Base-by-base conservation (phyloP, 2,113 vertebrate genomes). In the Antechinus flavipes region DNA sequence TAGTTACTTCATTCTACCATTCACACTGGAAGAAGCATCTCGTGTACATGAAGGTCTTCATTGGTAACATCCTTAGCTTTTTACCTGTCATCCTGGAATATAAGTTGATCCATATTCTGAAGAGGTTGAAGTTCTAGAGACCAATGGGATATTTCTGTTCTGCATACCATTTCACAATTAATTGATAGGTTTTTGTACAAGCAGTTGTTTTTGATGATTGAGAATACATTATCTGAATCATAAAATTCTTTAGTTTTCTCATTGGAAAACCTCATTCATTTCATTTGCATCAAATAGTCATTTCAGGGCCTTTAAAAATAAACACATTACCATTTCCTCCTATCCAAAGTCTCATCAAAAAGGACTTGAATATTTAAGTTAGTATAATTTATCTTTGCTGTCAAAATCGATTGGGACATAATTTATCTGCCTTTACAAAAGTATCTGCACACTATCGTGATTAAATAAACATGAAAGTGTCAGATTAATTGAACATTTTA, bases 391-490 rank as follows among this genome's bases (percentile, higher is more conserved):
- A 12, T 91, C 93, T 94, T 96, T 95, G 35, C 92, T 96, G 92
- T 96, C 93, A 95, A 50, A 93, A 25, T 95, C 47, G 58, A 91
- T 95, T 96, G 95, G 52, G 89, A 2, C 92, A n/a, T 53, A 96
- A 97, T 98, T 98, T 97, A 91, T 97, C 91, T 97, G 49, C 68
- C 52, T 96, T 96, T 94, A 68, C 90, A 90, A 97, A 97, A 58
- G 35, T 50, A 90, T 89, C 52, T 96, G 96, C 95, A 35, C 30
- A 42, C 89, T 90, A 56, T n/a, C 52, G 92, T 97, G 58, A 96
- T 98, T 96, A 97, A 98, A 97, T 94, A 97, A 98, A 97, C 52
- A 96, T 89, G 91, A 94, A 96, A 90, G 46, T 93, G 61, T 92
- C 68, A 97, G 50, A 95, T 76, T 91, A 95, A 96, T 93, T 6